phyloP scores from a whole-genome alignment of 2,113 vertebrate genomes.

The Abramis brama region DNA sequence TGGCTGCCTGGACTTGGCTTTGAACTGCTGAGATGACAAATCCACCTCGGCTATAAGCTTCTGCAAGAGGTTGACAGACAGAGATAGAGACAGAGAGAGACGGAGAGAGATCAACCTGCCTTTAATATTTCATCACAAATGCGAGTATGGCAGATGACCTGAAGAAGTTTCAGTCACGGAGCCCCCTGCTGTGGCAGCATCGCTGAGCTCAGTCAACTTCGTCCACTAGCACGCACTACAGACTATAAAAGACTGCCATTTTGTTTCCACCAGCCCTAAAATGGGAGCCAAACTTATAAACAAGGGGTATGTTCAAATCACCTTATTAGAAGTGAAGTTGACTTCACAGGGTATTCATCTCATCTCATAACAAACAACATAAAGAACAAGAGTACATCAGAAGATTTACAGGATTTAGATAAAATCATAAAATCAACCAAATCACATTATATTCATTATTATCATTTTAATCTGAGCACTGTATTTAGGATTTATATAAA shows the following conservation, averaged over 20 bases:
- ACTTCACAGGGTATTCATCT: not conserved
- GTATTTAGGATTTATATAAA: not conserved
- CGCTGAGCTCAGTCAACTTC: constrained; percentile 22
- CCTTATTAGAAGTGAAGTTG: not conserved
- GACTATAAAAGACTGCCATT: constrained; percentile 31
- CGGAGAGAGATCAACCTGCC: constrained; percentile 32
- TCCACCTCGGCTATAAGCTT: constrained; percentile 16
- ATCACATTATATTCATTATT: not conserved
- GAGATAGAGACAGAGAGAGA: constrained; percentile 22
- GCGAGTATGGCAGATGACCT: constrained; percentile 34
- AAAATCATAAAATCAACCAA: not conserved
- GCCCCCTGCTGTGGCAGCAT: constrained; percentile 18
- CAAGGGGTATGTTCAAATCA: not conserved
- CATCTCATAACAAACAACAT: too few relatives aligned
- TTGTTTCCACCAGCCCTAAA: constrained; percentile 13
- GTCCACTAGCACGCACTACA: constrained; percentile 25
- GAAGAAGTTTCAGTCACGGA: constrained; percentile 33
- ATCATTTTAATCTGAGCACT: not conserved
- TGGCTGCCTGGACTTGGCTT: constrained; percentile 25
- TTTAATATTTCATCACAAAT: constrained; percentile 55
- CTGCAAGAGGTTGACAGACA: constrained; percentile 43
- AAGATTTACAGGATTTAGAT: not conserved
- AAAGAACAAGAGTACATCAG: too few relatives aligned
- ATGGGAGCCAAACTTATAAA: constrained; percentile 9
- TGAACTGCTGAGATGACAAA: constrained; percentile 44